Conservation (phyloP, 2,888 invertebrate species). For the Bombylius major region DNA sequence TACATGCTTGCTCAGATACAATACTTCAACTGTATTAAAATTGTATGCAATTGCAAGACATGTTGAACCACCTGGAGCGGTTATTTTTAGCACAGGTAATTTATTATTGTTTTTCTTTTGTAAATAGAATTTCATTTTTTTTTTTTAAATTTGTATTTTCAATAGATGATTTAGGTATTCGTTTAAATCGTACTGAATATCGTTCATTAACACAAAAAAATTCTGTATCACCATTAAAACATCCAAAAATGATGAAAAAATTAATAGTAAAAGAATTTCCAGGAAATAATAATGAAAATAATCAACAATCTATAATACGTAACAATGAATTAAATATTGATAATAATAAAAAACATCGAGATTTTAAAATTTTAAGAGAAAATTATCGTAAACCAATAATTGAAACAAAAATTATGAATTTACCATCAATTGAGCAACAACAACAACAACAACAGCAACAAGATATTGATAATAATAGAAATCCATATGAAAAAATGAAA, state of each 20-base stretch:
- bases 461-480: not conserved
- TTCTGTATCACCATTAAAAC: constrained; percentile 29
- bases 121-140: not conserved
- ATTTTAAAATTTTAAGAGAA: not conserved
- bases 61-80: constrained; percentile 54
- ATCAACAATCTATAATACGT: not conserved
- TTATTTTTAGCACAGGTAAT: constrained; percentile 57
- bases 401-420: not conserved
- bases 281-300: not conserved
- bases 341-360: not conserved
- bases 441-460: not conserved
- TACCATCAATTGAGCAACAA: too few relatives aligned
- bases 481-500: constrained; percentile 2
- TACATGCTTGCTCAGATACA: constrained; percentile 56
- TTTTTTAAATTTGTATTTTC: not conserved
- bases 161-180: constrained; percentile 31
- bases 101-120: not conserved
- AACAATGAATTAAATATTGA: not conserved
- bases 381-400: constrained; percentile 1
- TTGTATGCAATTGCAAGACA: constrained; percentile 50
- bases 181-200: constrained; percentile 36
- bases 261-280: constrained; percentile 14
- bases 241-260: constrained; percentile 35
- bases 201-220: constrained; percentile 22
- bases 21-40: constrained; percentile 51